A percentile compares a stretch with the other conserved stretches of the same genome.
These are phyloP conservation scores for Stegostoma tigrinum DNA, from an alignment of 2,113 vertebrate genomes.

Conservation along the genomic window DNA sequence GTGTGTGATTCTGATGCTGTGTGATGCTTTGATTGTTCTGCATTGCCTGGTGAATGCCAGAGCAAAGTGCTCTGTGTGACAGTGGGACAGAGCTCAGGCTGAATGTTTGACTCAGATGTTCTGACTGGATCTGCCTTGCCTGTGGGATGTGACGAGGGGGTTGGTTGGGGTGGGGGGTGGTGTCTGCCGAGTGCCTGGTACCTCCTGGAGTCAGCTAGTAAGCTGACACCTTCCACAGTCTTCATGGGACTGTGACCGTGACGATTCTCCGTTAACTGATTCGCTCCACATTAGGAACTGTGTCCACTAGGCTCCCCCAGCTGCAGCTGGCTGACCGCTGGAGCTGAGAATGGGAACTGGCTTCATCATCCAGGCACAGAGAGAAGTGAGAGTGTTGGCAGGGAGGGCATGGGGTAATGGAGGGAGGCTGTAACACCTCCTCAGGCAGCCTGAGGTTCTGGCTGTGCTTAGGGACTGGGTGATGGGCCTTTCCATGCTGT, in stretches of 20 bases:
- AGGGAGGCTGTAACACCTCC: neutral
- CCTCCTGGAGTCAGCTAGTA: neutral
- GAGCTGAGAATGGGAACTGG: neutral
- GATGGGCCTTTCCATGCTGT: too few species aligned
- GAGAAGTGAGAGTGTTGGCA: neutral
- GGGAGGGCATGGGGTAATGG: neutral
- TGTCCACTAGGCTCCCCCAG: neutral
- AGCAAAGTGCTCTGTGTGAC: too few species aligned
- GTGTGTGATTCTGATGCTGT: neutral
- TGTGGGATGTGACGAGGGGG: neutral
- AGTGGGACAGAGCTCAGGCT: too few species aligned
- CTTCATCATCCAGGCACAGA: too few species aligned
- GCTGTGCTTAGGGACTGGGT: neutral
- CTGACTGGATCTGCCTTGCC: neutral
- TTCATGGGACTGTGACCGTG: neutral
- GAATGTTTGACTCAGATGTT: neutral
- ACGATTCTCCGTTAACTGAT: neutral
- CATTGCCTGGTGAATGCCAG: too few species aligned
- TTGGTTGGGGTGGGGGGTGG: too few species aligned
- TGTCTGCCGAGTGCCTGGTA: neutral
- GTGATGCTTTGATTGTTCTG: neutral
- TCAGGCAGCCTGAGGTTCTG: neutral
- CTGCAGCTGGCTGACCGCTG: neutral
- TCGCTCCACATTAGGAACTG: neutral
- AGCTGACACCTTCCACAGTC: neutral